Conservation (phyloP, 2,113 vertebrate species). For the Alaudala cheleensis region DNA sequence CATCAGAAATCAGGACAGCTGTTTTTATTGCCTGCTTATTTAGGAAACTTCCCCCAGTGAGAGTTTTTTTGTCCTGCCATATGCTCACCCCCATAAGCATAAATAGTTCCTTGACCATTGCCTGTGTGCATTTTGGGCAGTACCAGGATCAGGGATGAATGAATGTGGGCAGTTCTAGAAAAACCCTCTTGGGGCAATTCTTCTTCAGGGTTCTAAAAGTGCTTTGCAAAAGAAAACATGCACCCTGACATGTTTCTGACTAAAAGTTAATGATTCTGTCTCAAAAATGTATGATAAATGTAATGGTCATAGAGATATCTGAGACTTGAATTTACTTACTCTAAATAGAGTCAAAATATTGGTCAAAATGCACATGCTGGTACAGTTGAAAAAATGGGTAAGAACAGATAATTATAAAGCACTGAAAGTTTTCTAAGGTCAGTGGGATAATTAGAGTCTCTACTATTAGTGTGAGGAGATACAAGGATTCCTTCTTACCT, state of each 20-base stretch:
- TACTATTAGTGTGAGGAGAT: background rate
- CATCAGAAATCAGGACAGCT: background rate
- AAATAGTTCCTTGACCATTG: background rate
- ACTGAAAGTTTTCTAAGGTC: background rate
- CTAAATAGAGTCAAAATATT: background rate
- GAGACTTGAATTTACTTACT: background rate
- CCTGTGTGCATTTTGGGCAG: background rate
- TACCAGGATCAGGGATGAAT: background rate
- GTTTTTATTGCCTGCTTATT: background rate
- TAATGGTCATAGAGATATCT: background rate
- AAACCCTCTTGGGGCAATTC: background rate
- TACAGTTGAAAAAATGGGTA: background rate
- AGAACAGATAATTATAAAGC: background rate
- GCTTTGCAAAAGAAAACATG: background rate
- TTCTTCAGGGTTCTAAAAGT: background rate
- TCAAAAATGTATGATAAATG: background rate
- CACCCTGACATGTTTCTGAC: background rate
- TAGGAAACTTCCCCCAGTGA: background rate
- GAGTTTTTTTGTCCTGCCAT: background rate
- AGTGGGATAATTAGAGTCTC: background rate
- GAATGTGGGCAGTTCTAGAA: background rate
- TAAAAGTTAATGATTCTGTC: background rate
- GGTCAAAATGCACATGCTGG: background rate
- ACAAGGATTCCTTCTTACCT: slow-evolving; percentile 70
- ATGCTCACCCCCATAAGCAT: background rate